Evolutionary conservation across 2,888 invertebrate genomes (phyloP), one percentile per base, ranked within the genome.

Genomic region (Stratiomys singularior): DNA sequence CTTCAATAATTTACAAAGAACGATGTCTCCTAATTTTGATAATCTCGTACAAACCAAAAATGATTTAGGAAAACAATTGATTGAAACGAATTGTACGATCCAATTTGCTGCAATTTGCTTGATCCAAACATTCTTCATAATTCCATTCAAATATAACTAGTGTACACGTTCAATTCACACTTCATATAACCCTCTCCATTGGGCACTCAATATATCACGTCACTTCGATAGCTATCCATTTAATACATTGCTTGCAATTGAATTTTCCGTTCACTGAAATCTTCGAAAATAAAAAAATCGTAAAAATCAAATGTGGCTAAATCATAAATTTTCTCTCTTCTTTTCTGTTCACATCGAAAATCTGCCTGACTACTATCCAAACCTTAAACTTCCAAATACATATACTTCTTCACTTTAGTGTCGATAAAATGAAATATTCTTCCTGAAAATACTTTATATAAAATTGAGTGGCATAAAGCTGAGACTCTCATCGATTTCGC

Each of bases 231-330:
- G 52, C 7, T 9, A 4, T 13, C 52, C 4, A 52, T 18, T 52
- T 52, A 15, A 52, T 52, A 9, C 52, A 52, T 15, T 27, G 66
- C 30, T n/a, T 13, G 66, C 37, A 66, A 66, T 60, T 30, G 66
- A 66, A 72, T 76, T 78, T 79, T 79, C 72, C 77, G 47, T 44
- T 37, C 79, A 79, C 79, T 66, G 44, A 27, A 79, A 69, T 69
- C 21, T 21, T 46, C 37, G 47, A 58, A n/a, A 66, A 77, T 79
- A 27, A 76, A 63, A 79, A 77, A 77, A 25, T 76, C 77, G 69
- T 79, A 77, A 79, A 79, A 79, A 15, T 77, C 77, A 63, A 76
- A 46, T 79, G 79, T 63, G 76, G 28, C 37, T 15, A 77, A 64
- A 47, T 21, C 60, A 79, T 79, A 79, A 79, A 77, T 79, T 67